These are phyloP conservation scores for Leptothorax acervorum DNA, from an alignment of 2,888 invertebrate genomes.

Conservation along the genomic window DNA sequence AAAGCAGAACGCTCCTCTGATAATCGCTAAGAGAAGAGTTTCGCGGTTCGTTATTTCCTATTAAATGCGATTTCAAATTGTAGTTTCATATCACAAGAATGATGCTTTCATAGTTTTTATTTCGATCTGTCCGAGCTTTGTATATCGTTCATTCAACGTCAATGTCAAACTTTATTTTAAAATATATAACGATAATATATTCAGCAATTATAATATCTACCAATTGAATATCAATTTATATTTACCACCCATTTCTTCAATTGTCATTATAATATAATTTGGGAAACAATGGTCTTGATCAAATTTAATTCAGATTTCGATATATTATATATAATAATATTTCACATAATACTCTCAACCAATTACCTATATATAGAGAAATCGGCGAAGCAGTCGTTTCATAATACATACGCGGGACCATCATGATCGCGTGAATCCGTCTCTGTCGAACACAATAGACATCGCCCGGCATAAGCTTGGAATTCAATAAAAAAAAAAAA, in stretches of 20 bases:
- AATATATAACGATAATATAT: not conserved
- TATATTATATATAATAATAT: not conserved
- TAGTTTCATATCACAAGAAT: not conserved
- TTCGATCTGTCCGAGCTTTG: not conserved
- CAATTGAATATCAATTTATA: not conserved
- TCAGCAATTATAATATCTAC: not conserved
- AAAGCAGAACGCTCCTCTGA: not conserved
- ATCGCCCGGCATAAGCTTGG: slow-evolving; percentile 24
- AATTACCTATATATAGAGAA: not conserved
- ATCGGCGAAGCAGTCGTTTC: slow-evolving; percentile 1
- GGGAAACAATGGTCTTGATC: not conserved
- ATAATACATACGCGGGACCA: slow-evolving; percentile 50
- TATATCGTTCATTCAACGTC: not conserved
- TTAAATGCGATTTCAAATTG: not conserved
- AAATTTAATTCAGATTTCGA: not conserved
- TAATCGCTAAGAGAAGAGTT: slow-evolving; percentile 49
- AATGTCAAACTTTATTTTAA: not conserved
- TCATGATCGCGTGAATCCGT: slow-evolving; percentile 49
- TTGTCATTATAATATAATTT: not conserved
- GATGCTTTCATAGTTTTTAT: not conserved
- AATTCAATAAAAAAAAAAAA: slow-evolving; percentile 52
- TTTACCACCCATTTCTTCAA: not conserved
- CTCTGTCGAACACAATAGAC: slow-evolving; percentile 60
- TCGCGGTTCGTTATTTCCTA: slow-evolving; percentile 52
- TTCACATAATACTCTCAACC: not conserved